These are phyloP conservation scores for Drosophila guanche DNA, from an alignment of 1,140 invertebrate species.

Conservation along the genomic window DNA sequence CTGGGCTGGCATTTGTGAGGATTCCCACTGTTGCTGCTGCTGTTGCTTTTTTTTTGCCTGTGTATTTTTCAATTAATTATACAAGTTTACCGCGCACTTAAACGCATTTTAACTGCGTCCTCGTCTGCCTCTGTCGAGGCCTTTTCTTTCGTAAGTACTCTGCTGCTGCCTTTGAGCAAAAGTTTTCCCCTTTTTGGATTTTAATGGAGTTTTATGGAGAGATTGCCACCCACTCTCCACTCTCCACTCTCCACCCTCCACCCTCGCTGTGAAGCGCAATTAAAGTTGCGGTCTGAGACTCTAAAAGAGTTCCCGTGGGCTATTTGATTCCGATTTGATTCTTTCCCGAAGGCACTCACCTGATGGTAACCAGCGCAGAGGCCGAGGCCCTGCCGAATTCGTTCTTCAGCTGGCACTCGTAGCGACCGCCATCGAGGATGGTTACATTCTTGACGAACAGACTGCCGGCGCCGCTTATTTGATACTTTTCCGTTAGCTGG, in stretches of 20 bases:
- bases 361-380: conserved; percentile 88
- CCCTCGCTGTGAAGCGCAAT: conserved; percentile 31
- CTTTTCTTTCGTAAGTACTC: conserved; percentile 40
- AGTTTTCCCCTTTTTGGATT: conserved; percentile 55
- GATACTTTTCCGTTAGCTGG: conserved; percentile 80
- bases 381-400: conserved; percentile 89
- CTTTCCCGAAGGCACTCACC: conserved; percentile 63
- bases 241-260: not conserved
- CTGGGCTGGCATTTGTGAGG: no score
- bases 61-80: conserved; percentile 78
- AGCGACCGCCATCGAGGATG: conserved; percentile 90
- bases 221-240: not conserved
- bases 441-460: conserved; percentile 91
- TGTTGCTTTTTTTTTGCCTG: conserved; percentile 3
- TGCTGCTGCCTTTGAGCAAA: conserved; percentile 52
- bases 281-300: conserved; percentile 46
- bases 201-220: conserved; percentile 55
- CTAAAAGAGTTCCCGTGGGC: conserved; percentile 32
- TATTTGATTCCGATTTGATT: conserved; percentile 43
- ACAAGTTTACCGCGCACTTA: conserved; percentile 65
- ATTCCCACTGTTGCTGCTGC: conserved; percentile 7
- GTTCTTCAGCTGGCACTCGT: conserved; percentile 94
- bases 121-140: conserved; percentile 27
- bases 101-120: conserved; percentile 70
- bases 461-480: conserved; percentile 88